A percentile compares a stretch with the other conserved stretches of the same genome.
Evolutionary conservation across 2,797 vertebrate genomes (phyloP).

Genomic region (Epinephelus awoara): DNA sequence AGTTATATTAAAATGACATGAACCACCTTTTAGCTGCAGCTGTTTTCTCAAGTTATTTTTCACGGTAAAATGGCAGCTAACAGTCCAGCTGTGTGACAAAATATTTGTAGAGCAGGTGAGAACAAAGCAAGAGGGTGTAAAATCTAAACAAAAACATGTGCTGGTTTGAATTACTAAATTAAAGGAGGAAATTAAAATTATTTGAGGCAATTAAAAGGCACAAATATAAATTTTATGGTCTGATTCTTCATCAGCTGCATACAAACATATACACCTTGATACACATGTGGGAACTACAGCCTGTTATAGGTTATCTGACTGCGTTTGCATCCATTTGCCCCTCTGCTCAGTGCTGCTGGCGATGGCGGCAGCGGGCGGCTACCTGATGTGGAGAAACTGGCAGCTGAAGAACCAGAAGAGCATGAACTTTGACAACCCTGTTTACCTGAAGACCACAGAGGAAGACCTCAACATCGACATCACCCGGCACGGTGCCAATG

Average conservation of each 20-base stretch:
- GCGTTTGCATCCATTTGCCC: accelerated
- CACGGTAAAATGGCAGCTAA: background rate
- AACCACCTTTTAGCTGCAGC: background rate
- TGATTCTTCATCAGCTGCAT: background rate
- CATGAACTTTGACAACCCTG: constrained; percentile 99
- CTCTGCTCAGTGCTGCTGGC: constrained; percentile 88
- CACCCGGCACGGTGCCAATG: constrained; percentile 89
- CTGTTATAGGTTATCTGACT: background rate
- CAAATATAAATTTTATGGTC: background rate
- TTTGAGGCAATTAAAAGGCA: background rate
- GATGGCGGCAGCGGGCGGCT: constrained; percentile 89
- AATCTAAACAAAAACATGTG: background rate
- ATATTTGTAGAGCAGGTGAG: background rate
- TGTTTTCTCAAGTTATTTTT: background rate
- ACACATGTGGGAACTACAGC: background rate
- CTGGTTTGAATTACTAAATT: background rate
- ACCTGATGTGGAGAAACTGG: constrained; percentile 98
- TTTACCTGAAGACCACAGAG: constrained; percentile 98
- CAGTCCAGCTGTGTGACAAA: background rate
- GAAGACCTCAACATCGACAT: constrained; percentile 97
- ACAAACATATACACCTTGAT: background rate
- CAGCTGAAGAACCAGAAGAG: constrained; percentile 98
- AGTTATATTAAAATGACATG: too few relatives aligned
- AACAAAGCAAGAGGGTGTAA: background rate
- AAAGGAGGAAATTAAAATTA: background rate